A percentile compares a stretch with the other conserved stretches of the same genome.
Conservation (phyloP, 2,113 vertebrate species). For the Proteles cristata region DNA sequence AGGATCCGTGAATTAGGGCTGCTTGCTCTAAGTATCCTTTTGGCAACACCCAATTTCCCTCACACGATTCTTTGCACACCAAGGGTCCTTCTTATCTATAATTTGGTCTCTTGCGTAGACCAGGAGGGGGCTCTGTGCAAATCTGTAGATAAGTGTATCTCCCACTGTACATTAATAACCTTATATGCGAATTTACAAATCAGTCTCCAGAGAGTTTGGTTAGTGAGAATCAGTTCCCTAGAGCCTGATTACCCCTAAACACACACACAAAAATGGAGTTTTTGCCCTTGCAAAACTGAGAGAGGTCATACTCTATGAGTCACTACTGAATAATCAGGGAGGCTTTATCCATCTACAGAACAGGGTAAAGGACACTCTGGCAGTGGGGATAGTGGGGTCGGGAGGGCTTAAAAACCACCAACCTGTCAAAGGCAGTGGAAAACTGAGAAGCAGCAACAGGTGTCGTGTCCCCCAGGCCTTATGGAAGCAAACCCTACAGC, state of each 20-base stretch:
- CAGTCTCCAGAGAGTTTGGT: conserved; percentile 57
- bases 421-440: conserved; percentile 59
- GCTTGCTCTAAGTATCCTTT: conserved; percentile 3
- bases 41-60: conserved; percentile 7
- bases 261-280: background rate
- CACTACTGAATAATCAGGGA: conserved; percentile 14
- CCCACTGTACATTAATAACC: conserved; percentile 72
- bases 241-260: conserved; percentile 54
- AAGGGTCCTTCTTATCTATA: conserved; percentile 30
- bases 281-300: conserved; percentile 47
- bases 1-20: background rate
- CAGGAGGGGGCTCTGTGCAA: conserved; percentile 21
- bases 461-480: conserved; percentile 47
- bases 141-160: conserved; percentile 29
- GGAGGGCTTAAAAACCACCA: conserved; percentile 65
- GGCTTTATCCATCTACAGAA: conserved; percentile 25
- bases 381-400: background rate
- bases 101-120: conserved; percentile 63
- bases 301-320: conserved; percentile 20
- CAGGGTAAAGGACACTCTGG: background rate
- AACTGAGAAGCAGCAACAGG: conserved; percentile 73
- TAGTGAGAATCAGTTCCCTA: conserved; percentile 49
- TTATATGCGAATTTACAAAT: conserved; percentile 59
- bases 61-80: conserved; percentile 16
- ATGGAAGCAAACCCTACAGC: conserved; percentile 38